Conservation (phyloP, 37 sponge, comb jelly and placozoan species). For the Hexactinellida sp. region DNA sequence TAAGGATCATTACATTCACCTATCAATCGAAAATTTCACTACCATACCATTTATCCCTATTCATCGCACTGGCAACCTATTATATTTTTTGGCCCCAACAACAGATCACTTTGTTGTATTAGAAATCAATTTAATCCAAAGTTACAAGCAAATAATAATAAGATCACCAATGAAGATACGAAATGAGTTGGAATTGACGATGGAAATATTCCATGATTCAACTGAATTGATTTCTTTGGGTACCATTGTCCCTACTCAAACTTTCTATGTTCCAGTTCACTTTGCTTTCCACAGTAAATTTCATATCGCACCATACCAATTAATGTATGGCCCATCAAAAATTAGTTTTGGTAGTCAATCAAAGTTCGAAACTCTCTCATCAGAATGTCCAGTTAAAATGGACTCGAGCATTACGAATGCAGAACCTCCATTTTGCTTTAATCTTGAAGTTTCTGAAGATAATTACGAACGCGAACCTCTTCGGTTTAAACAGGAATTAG, state of each 20-base stretch:
- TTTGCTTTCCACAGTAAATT: neutral
- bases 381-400: neutral
- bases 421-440: neutral
- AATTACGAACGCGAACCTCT: neutral
- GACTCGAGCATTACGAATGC: neutral
- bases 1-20: neutral
- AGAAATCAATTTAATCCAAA: neutral
- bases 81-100: neutral
- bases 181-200: neutral
- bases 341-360: neutral
- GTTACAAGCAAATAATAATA: neutral
- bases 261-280: conserved; percentile 31
- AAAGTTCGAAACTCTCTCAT: neutral
- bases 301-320: conserved; percentile 18
- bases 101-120: neutral
- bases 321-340: neutral
- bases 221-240: neutral
- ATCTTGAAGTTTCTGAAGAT: neutral
- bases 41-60: neutral
- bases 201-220: neutral
- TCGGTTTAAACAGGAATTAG: neutral
- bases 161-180: neutral
- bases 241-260: conserved; percentile 24
- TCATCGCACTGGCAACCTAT: neutral
- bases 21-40: neutral